Percentiles rank a stretch among this genome's conserved stretches.
These are phyloP conservation scores for Apis laboriosa DNA, from an alignment of 1,140 invertebrate species.

Conservation along the genomic window DNA sequence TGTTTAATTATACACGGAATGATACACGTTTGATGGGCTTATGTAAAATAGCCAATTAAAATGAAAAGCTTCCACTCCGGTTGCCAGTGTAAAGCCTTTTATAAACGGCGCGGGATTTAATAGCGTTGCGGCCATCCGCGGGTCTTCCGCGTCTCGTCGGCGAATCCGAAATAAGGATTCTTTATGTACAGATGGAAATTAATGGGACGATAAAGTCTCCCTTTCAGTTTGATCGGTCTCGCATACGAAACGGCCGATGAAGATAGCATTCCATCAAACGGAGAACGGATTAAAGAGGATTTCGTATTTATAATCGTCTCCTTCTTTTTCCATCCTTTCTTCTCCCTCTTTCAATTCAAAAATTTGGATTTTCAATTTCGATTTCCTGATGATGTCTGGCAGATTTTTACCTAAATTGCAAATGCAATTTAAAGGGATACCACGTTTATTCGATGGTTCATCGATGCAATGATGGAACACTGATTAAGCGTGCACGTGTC, in stretches of 20 bases:
- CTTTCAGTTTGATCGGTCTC: slow-evolving; percentile 45
- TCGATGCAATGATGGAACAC: too few relatives aligned
- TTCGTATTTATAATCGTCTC: not conserved
- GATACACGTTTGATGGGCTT: slow-evolving; percentile 41
- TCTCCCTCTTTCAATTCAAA: too few relatives aligned
- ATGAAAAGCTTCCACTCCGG: slow-evolving; percentile 35
- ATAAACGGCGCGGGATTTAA: slow-evolving; percentile 14
- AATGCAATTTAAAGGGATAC: too few relatives aligned
- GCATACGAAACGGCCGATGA: slow-evolving; percentile 32
- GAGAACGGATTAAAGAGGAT: slow-evolving; percentile 15
- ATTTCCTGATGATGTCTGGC: too few relatives aligned
- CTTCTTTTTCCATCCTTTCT: too few relatives aligned
- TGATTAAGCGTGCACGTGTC: too few relatives aligned
- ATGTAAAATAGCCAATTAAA: slow-evolving; percentile 56
- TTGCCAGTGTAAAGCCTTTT: slow-evolving; percentile 39
- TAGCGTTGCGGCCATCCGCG: too few relatives aligned
- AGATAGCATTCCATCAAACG: slow-evolving; percentile 34
- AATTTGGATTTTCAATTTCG: too few relatives aligned
- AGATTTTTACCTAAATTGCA: too few relatives aligned
- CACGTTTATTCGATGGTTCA: too few relatives aligned
- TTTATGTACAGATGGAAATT: slow-evolving; percentile 56
- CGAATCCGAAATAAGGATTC: slow-evolving; percentile 40
- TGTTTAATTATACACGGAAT: slow-evolving; percentile 54
- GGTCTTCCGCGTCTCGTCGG: not conserved
- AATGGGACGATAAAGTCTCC: slow-evolving; percentile 50